Evolutionary conservation across 53 echinoderm and acorn worm species (phyloP), one percentile per base, ranked within the genome.

Genomic region (Paelopatides confundens): DNA sequence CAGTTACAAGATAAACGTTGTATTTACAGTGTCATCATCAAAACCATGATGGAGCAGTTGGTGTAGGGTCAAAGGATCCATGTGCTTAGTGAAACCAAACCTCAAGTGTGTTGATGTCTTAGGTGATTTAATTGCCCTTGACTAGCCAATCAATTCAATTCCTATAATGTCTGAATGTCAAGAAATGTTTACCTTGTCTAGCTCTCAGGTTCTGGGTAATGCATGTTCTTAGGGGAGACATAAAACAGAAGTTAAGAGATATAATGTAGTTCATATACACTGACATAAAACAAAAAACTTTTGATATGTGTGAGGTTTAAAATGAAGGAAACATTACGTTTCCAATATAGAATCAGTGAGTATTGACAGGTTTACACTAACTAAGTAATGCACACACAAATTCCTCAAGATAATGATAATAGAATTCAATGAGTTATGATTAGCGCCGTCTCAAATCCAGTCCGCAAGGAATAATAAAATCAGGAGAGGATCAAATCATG

Each of bases 81-180:
- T 40, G n/a, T 74, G 46, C 26, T 40, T 74, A 74, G 40, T 39
- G 40, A 40, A 40, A 26, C 47, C 23, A 27, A n/a, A 40, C 47
- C 4, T 74, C 74, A 74, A 74, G 74, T 74, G 74, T 46, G 74
- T 74, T 74, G 74, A 46, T 46, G 24, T 74, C 43, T 40, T 74
- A 27, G 74, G 40, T 46, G 40, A 46, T 46, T 74, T 27, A 74
- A 74, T 74, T 74, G 74, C 39, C 74, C 74, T 39, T 74, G 29
- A 40, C 39, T 27, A 70, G 46, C 43, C 74, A 40, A 74, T 74
- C 40, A 74, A 74, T 74, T 74, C 38, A 40, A 74, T 58, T 58
- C 58, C 21, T 43, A 39, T 36, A 39, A 46, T 74, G 27, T 36
- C 74, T 74, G 39, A 40, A 74, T 40, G 24, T 10, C 47, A 40